Percentiles rank a stretch among this genome's conserved stretches.
Conservation (phyloP, 2,113 vertebrate species). For the Mastomys coucha region DNA sequence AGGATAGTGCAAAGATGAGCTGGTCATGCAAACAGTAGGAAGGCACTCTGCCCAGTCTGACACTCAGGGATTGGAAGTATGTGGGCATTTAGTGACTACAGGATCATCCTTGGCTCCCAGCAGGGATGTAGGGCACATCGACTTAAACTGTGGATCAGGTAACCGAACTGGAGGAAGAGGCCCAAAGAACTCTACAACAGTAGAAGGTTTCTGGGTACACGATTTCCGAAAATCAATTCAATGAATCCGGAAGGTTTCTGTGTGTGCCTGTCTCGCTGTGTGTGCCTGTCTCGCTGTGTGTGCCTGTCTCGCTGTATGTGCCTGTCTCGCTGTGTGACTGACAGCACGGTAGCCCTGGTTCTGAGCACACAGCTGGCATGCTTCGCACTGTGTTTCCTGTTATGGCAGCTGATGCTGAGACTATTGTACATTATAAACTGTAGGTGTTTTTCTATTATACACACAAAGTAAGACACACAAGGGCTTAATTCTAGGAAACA, state of each 20-base stretch:
- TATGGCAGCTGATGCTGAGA: not conserved
- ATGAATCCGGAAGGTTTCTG: not conserved
- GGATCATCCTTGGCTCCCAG: not conserved
- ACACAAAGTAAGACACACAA: not conserved
- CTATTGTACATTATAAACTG: not conserved
- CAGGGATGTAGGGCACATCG: not conserved
- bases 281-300: too few relatives aligned
- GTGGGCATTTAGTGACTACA: not conserved
- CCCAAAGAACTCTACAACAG: too few relatives aligned
- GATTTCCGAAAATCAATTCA: not conserved
- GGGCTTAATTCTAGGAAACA: not conserved
- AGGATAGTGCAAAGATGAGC: not conserved
- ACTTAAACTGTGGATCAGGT: not conserved
- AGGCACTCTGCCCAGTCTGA: not conserved
- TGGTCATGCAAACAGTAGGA: accelerated
- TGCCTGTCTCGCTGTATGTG: too few relatives aligned
- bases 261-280: not conserved
- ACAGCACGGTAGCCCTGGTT: too few relatives aligned
- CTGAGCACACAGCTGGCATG: too few relatives aligned
- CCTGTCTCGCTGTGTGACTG: not conserved
- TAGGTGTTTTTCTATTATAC: not conserved
- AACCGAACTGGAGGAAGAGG: not conserved
- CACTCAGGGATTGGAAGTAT: not conserved
- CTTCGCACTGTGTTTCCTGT: not conserved
- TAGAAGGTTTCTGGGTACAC: not conserved